Base-by-base conservation (phyloP, 53 echinoderm and acorn worm genomes). In the Temnopleurus reevesii region DNA sequence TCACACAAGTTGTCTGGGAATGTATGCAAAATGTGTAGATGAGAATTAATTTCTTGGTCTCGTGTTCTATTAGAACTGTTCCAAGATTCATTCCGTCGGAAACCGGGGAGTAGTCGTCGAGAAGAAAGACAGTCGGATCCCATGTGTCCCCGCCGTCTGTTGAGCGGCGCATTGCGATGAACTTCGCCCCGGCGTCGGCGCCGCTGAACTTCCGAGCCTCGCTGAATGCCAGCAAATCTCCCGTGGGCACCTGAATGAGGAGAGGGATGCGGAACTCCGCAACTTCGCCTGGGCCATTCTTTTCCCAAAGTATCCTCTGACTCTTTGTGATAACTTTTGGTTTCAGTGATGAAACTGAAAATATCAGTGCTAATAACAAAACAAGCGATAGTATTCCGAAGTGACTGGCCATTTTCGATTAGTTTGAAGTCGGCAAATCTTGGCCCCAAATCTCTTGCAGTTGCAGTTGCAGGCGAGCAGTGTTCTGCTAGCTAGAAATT, bases 201-300 rank as follows among this genome's bases (percentile, higher is more conserved):
- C 53, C 19, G 13, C 83, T 89, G 43, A 84, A 89, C 85, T 93
- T 93, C n/a, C 93, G 65, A 23, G 91, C 91, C 55, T 91, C 93
- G 36, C 89, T 86, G 79, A 93, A 93, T 24, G 91, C 91, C 38
- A 93, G 86, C 23, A 93, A n/a, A 44, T 93, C 91, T n/a, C 93
- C 91, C 18, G 89, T 93, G 28, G 93, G 93, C 10, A 89, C 76
- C 61, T 83, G 89, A 26, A 83, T 61, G 23, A 93, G 46, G 21
- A 93, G 83, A 2, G 93, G 93, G 26, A 89, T 91, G 8, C 93
- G 89, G 30, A 87, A 93, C 25, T 65, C 63, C 1, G 56, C 43
- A 2, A 85, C 91, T 46, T 88, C 81, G 4, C 51, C 76, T 63
- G 51, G 35, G 29, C 61, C 81, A 3, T 45, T 34, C 36, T 17